Percentiles rank a stretch among this genome's conserved stretches.
Conservation (phyloP, 2,888 invertebrate species). For the Endomychus coccineus region DNA sequence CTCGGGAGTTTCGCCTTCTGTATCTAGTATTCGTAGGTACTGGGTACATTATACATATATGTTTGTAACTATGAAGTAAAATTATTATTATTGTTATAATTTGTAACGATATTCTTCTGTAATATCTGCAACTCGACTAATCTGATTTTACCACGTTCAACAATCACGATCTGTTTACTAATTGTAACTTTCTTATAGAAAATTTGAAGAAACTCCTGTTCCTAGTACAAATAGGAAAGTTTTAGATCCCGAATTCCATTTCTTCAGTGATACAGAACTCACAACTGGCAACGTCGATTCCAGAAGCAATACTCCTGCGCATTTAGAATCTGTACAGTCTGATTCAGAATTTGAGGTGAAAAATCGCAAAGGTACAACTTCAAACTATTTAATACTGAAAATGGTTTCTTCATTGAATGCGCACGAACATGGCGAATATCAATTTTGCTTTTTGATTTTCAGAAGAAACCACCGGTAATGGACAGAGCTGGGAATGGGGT, state of each 20-base stretch:
- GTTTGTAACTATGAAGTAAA: too few species aligned
- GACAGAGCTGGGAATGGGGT: constrained; percentile 85
- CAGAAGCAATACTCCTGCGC: constrained; percentile 69
- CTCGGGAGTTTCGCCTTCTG: too few species aligned
- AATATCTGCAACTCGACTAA: too few species aligned
- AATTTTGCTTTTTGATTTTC: constrained; percentile 7
- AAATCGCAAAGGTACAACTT: constrained; percentile 44
- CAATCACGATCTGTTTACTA: constrained; percentile 3
- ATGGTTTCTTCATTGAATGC: too few species aligned
- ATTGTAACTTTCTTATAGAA: constrained; percentile 11
- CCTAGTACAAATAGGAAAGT: constrained; percentile 26
- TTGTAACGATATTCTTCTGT: too few species aligned
- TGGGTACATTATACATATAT: too few species aligned
- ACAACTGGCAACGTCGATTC: constrained; percentile 55
- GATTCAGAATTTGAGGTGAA: constrained; percentile 88
- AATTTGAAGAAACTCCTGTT: constrained; percentile 10
- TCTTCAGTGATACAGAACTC: constrained; percentile 90
- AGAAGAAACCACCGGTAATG: constrained; percentile 31
- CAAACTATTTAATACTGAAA: constrained; percentile 2
- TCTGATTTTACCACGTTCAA: too few species aligned
- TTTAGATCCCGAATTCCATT: constrained; percentile 67
- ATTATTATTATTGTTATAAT: too few species aligned
- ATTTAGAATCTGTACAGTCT: constrained; percentile 57
- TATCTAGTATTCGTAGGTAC: too few species aligned
- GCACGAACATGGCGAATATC: too few species aligned